phyloP scores from a whole-genome alignment of 2,797 vertebrate genomes.

The Clarias fuscus region DNA sequence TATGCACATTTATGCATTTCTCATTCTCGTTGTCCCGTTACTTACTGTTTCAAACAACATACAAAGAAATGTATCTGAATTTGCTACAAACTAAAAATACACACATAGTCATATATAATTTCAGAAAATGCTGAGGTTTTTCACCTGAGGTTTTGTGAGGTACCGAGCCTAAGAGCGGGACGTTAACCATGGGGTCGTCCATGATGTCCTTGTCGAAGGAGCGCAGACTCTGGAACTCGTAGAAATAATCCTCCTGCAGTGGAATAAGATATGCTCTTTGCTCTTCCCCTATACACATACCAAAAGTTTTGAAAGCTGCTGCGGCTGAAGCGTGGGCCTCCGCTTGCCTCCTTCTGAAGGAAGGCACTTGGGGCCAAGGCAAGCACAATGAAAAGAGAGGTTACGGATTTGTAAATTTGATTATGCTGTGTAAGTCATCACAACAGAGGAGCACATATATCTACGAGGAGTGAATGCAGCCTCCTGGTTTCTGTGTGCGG shows the following conservation, averaged over 20 bases:
- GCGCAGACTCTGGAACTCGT: constrained; percentile 85
- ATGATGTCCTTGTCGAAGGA: constrained; percentile 90
- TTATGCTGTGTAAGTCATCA: constrained; percentile 40
- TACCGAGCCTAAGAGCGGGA: constrained; percentile 83
- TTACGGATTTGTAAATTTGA: constrained; percentile 34
- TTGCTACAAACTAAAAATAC: not conserved
- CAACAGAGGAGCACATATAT: constrained; percentile 47
- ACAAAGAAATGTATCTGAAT: not conserved
- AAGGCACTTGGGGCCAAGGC: constrained; percentile 18
- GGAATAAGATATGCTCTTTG: constrained; percentile 30
- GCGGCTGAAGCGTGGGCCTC: constrained; percentile 17
- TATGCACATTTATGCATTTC: not conserved
- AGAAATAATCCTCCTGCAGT: constrained; percentile 84
- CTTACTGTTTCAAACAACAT: not conserved
- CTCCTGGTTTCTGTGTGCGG: constrained; percentile 24
- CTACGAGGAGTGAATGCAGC: constrained; percentile 31
- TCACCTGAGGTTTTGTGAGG: constrained; percentile 86
- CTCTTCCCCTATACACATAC: constrained; percentile 29
- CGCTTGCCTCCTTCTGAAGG: constrained; percentile 12
- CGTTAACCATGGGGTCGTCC: constrained; percentile 85
- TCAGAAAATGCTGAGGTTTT: constrained; percentile 35
- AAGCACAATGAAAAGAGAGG: constrained; percentile 34
- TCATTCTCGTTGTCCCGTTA: not conserved
- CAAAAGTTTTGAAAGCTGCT: constrained; percentile 14
- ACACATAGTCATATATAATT: not conserved